Percentiles rank a stretch among this genome's conserved stretches.
These are phyloP conservation scores for Arnoldichthys spilopterus DNA, from an alignment of 2,797 vertebrate genomes.

Conservation along the genomic window DNA sequence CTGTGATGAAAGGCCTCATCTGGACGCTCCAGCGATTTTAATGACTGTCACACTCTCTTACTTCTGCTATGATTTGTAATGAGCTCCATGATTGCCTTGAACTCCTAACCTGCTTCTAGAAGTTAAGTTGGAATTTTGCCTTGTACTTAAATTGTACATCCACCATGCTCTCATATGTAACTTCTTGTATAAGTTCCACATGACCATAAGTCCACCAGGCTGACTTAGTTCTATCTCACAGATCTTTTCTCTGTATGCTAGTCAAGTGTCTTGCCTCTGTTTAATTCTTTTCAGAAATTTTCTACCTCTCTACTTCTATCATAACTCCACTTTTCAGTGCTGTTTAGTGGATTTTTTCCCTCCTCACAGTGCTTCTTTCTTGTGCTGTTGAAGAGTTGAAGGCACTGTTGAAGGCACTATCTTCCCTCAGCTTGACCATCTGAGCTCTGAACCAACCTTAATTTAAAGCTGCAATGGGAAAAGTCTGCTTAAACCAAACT, in stretches of 20 bases:
- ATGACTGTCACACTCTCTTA: not conserved
- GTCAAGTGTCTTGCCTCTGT: too few species aligned
- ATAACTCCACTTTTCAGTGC: not conserved
- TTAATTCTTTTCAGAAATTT: not conserved
- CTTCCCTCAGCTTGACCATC: not conserved
- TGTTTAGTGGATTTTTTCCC: too few species aligned
- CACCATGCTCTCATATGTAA: not conserved
- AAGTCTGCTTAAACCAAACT: not conserved
- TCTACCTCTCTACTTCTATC: not conserved
- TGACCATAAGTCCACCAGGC: not conserved
- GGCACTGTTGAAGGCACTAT: too few species aligned
- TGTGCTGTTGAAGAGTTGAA: not conserved
- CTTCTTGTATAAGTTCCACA: not conserved
- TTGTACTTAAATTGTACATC: not conserved
- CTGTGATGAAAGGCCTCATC: slow-evolving; percentile 2
- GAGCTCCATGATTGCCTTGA: not conserved
- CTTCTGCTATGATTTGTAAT: not conserved
- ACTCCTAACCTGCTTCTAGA: not conserved
- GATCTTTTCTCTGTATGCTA: not conserved
- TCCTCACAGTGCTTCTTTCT: not conserved
- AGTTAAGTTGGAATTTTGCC: not conserved
- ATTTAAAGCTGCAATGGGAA: not conserved
- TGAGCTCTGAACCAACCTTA: not conserved
- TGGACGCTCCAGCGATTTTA: not conserved
- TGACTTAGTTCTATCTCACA: not conserved